Evolutionary conservation across 2,888 invertebrate genomes (phyloP).

Genomic region (Drosophila meridiana): DNA sequence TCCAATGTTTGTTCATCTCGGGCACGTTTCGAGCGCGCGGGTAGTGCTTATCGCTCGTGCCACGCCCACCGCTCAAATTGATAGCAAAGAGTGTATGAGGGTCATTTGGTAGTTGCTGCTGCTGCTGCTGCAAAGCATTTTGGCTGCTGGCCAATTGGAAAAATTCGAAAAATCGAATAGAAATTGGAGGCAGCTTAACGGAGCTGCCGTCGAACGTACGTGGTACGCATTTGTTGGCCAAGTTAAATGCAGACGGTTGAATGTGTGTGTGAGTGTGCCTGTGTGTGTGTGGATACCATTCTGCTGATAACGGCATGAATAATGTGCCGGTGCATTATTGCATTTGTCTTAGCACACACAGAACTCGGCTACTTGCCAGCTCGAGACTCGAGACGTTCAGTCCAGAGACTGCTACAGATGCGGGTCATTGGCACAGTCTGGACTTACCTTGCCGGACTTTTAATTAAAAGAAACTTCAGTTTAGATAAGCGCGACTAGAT

Average conservation of each 20-base stretch:
- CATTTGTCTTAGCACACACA: constrained; percentile 69
- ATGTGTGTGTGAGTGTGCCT: neutral
- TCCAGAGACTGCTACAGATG: constrained; percentile 48
- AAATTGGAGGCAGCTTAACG: constrained; percentile 38
- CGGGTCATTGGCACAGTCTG: constrained; percentile 75
- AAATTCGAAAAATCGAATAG: constrained; percentile 25
- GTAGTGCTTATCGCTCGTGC: constrained; percentile 50
- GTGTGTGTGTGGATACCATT: constrained; percentile 52
- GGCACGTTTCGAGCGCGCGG: constrained; percentile 49
- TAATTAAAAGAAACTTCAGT: constrained; percentile 79
- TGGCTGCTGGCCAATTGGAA: constrained; percentile 49
- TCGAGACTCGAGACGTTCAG: constrained; percentile 1
- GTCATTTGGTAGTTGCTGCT: constrained; percentile 28
- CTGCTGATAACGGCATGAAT: constrained; percentile 77
- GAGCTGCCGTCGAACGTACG: constrained; percentile 29
- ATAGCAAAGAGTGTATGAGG: constrained; percentile 47
- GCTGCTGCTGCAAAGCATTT: constrained; percentile 29
- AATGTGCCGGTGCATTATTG: constrained; percentile 79
- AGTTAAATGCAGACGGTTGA: constrained; percentile 24
- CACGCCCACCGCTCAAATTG: constrained; percentile 50
- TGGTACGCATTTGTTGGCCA: constrained; percentile 52
- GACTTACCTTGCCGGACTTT: constrained; percentile 45
- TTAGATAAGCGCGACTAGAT: constrained; percentile 73
- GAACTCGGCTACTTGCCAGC: constrained; percentile 35
- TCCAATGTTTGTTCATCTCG: constrained; percentile 35